Conservation (phyloP, 2,113 vertebrate genomes). For the Propithecus coquereli region DNA sequence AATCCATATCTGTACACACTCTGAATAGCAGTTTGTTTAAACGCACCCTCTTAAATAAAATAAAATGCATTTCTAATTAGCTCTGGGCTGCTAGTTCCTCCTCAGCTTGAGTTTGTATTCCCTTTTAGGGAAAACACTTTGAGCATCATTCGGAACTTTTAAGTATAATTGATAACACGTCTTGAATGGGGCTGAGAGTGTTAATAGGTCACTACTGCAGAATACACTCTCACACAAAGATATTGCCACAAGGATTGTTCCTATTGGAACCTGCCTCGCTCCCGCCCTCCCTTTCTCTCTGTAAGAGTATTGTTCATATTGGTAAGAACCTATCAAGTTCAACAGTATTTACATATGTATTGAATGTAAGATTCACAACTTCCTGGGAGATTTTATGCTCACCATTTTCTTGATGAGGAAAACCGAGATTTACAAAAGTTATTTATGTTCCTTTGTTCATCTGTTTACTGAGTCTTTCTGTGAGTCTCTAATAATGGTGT, state of each 20-base stretch:
- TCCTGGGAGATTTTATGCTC: not conserved
- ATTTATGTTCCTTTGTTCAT: not conserved
- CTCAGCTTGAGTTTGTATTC: not conserved
- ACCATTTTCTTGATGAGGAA: not conserved
- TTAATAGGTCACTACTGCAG: not conserved
- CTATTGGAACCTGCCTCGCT: too few species aligned
- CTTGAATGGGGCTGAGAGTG: not conserved
- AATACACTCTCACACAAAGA: not conserved
- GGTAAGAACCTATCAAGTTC: not conserved
- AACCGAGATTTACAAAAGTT: not conserved
- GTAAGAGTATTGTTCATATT: not conserved
- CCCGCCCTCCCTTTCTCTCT: not conserved
- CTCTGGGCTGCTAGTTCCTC: not conserved
- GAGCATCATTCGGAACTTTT: not conserved
- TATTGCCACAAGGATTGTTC: not conserved
- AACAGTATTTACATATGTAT: not conserved
- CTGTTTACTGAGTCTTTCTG: not conserved
- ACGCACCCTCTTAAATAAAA: not conserved
- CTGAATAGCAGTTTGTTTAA: not conserved
- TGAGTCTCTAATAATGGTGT: not conserved
- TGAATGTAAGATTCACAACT: not conserved
- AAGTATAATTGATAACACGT: not conserved
- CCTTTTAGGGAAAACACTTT: not conserved
- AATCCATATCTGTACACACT: not conserved
- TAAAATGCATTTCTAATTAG: not conserved